These are phyloP conservation scores for Drosophila tristis DNA, from an alignment of 1,140 invertebrate species.

Conservation along the genomic window DNA sequence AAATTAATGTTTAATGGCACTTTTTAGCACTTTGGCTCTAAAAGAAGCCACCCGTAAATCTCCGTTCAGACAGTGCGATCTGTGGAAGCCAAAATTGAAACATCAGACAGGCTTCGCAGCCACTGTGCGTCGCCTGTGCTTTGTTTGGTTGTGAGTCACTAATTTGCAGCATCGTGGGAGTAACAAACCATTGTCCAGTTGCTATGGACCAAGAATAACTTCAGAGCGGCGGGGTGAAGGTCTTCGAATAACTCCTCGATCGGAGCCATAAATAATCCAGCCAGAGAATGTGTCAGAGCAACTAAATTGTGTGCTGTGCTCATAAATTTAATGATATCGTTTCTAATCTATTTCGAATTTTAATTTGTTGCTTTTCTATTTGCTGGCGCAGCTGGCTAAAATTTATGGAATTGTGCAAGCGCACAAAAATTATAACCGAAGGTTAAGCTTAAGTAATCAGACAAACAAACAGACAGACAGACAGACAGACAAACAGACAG, in stretches of 20 bases:
- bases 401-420: constrained; percentile 72
- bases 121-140: constrained; percentile 1
- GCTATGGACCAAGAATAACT: constrained; percentile 27
- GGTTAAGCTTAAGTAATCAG: constrained; percentile 61
- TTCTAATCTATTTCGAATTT: constrained; percentile 61
- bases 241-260: constrained; percentile 21
- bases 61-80: constrained; percentile 1
- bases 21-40: constrained; percentile 50
- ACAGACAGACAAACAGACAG: constrained; percentile 18
- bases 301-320: constrained; percentile 19
- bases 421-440: constrained; percentile 62
- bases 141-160: constrained; percentile 36
- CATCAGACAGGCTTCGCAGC: constrained; percentile 34
- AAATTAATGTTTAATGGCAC: constrained; percentile 49
- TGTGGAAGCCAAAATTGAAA: constrained; percentile 18
- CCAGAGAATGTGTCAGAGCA: constrained; percentile 8
- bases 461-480: neutral
- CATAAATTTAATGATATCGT: constrained; percentile 74
- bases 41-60: constrained; percentile 14
- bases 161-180: constrained; percentile 5
- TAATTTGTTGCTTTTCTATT: constrained; percentile 55
- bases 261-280: constrained; percentile 61
- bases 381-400: constrained; percentile 27
- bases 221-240: constrained; percentile 26
- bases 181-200: too few relatives aligned